These are phyloP conservation scores for Anoplolepis gracilipes DNA, from an alignment of 1,140 invertebrate species.

Conservation along the genomic window DNA sequence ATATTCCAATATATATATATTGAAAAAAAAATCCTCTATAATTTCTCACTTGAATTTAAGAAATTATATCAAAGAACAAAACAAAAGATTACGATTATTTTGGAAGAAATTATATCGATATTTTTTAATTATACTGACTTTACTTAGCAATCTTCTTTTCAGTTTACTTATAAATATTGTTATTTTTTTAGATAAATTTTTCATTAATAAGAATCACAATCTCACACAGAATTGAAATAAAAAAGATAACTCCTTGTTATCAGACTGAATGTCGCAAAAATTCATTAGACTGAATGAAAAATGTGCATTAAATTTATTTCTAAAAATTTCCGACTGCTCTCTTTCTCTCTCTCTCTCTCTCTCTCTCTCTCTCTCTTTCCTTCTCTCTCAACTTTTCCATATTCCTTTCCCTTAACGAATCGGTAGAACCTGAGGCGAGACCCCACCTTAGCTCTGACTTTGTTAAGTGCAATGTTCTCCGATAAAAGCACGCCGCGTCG, in stretches of 20 bases:
- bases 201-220: not conserved
- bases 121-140: not conserved
- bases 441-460: conserved; percentile 66
- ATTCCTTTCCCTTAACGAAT: conserved; percentile 42
- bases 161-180: not conserved
- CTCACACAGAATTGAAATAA: not conserved
- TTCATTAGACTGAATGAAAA: conserved; percentile 6
- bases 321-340: not conserved
- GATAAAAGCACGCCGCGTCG: conserved; percentile 40
- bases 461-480: conserved; percentile 77
- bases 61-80: too few relatives aligned
- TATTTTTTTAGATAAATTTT: not conserved
- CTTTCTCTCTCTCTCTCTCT: not conserved
- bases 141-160: not conserved
- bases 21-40: not conserved
- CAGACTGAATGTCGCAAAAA: not conserved
- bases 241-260: not conserved
- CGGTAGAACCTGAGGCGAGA: conserved; percentile 15
- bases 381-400: not conserved
- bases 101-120: not conserved
- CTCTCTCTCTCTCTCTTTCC: not conserved
- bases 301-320: conserved; percentile 3
- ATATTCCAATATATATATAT: not conserved
- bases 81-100: not conserved
- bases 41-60: not conserved